phyloP scores from a whole-genome alignment of 2,888 invertebrate genomes.

The Glyphotaelius pellucidus region DNA sequence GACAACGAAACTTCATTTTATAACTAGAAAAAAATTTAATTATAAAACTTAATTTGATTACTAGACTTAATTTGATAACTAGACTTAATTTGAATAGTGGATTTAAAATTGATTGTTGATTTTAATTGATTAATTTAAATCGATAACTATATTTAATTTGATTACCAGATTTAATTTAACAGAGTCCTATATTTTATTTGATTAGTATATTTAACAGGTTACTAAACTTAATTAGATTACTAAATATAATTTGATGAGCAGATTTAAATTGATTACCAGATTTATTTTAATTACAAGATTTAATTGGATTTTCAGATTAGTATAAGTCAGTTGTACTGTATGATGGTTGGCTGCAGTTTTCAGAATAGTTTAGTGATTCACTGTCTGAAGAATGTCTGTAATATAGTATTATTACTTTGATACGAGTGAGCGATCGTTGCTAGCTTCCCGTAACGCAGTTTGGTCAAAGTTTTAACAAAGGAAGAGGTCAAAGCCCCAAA shows the following conservation, averaged over 20 bases:
- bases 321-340: not conserved
- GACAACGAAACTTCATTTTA: too few species aligned
- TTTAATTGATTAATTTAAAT: too few species aligned
- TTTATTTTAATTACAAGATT: not conserved
- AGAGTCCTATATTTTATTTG: too few species aligned
- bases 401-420: not conserved
- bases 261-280: not conserved
- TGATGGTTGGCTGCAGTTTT: not conserved
- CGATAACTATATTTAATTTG: not conserved
- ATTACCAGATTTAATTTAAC: not conserved
- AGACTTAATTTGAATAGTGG: too few species aligned
- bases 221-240: too few species aligned
- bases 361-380: not conserved
- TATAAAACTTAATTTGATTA: too few species aligned
- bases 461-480: constrained; percentile 2
- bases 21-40: too few species aligned
- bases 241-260: not conserved
- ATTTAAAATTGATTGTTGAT: too few species aligned
- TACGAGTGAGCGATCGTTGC: not conserved
- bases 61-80: too few species aligned
- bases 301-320: not conserved
- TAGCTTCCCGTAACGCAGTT: not conserved
- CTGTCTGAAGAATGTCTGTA: not conserved
- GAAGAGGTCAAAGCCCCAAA: not conserved
- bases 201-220: too few species aligned